Base-by-base conservation (phyloP, 2,113 vertebrate species). In the Carlito syrichta region DNA sequence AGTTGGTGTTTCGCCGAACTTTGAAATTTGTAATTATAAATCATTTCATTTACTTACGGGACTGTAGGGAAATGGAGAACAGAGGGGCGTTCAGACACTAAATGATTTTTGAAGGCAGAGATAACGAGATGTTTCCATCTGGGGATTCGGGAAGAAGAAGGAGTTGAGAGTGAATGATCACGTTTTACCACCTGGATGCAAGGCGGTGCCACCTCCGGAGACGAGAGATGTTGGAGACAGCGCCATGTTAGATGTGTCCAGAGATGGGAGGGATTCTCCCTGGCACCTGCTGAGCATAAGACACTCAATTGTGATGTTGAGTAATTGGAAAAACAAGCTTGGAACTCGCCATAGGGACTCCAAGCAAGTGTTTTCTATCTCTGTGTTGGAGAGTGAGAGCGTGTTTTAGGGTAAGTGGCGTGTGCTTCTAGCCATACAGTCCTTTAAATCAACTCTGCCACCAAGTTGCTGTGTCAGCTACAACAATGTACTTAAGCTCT, bases 221-320 rank as follows among this genome's bases (percentile, higher is more conserved):
- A 35, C 30, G 13, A n/a, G 6, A 78, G 63, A 40, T 62, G 17
- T 78, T 14, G 50, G 11, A 62, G 25, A 40, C 32, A 43, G 50
- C 12, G 1, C 4, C 1, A 0, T 69, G 27, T 71, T 27, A 5
- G 6, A 5, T 68, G 27, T 58, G 40, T 7, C n/a, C n/a, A n/a
- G n/a, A 11, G 27, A 2, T 17, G 19, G 43, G 45, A 27, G 52
- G 2, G 4, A 12, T 13, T 66, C 43, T 40, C 32, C 32, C 40
- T 48, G 38, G 32, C 63, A 48, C 38, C 40, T 82, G 20, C 38
- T 66, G 11, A 94, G 54, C 12, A 1, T 38, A 22, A 74, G 40
- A 20, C 3, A 32, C 8, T 7, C 32, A 54, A 63, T 20, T 48
- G 23, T 52, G 74, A 50, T 10, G 68, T 50, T 30, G 69, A 38